phyloP scores from a whole-genome alignment of 2,888 invertebrate species.

The Cancer borealis region DNA sequence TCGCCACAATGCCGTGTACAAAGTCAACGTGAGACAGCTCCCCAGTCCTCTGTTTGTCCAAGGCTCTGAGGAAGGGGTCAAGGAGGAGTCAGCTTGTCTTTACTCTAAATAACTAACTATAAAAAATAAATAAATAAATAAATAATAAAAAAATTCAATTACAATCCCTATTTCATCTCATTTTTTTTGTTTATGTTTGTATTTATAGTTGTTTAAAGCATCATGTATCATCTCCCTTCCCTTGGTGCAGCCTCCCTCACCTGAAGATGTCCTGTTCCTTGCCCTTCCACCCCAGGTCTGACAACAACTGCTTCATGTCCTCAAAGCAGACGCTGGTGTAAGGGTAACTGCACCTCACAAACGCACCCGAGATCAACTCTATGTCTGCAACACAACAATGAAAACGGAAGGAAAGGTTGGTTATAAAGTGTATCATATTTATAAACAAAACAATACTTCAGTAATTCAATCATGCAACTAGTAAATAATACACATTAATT shows the following conservation, averaged over 20 bases:
- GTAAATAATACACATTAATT: no score
- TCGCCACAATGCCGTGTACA: slow-evolving; percentile 84
- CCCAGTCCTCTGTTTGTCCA: slow-evolving; percentile 50
- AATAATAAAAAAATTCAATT: no score
- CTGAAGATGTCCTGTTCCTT: slow-evolving; percentile 63
- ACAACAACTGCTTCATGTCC: slow-evolving; percentile 63
- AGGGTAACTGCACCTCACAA: slow-evolving; percentile 67
- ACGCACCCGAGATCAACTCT: slow-evolving; percentile 64
- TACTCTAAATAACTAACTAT: no score
- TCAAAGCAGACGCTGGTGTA: slow-evolving; percentile 46
- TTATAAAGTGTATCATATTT: neutral
- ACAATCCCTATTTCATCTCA: no score
- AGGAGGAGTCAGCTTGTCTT: neutral
- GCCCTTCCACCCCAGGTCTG: slow-evolving; percentile 62
- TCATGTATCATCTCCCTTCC: no score
- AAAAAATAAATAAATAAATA: no score
- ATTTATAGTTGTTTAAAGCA: no score
- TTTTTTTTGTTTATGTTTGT: no score
- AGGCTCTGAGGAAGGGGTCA: neutral
- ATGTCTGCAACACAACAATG: slow-evolving; percentile 42
- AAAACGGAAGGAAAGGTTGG: neutral
- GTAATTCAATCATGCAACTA: no score
- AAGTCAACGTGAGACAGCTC: slow-evolving; percentile 83
- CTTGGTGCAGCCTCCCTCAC: slow-evolving; percentile 13
- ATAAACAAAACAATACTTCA: no score